Conservation (phyloP, 35 echinoderm and acorn worm genomes). For the Ophioderma brevispina region DNA sequence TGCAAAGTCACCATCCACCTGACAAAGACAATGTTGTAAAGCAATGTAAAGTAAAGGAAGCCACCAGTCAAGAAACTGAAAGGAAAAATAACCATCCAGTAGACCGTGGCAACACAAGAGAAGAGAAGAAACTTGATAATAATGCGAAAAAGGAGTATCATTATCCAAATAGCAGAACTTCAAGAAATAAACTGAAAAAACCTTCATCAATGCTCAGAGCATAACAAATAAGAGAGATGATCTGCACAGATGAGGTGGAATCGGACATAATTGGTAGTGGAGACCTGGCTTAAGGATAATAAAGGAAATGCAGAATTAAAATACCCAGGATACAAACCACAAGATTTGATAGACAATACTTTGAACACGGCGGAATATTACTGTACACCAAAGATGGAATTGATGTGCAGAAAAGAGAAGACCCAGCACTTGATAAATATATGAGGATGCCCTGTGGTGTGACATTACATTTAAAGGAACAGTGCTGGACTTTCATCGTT, state of each 20-base stretch:
- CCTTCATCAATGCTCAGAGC: background rate
- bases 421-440: too few relatives aligned
- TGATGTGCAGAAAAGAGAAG: background rate
- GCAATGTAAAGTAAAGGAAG: too few relatives aligned
- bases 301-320: background rate
- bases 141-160: background rate
- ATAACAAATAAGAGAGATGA: background rate
- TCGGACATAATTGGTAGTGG: background rate
- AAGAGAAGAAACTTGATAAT: background rate
- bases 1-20: too few relatives aligned
- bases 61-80: too few relatives aligned
- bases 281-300: background rate
- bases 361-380: background rate
- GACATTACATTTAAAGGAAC: background rate
- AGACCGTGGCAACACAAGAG: too few relatives aligned
- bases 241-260: background rate
- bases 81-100: too few relatives aligned
- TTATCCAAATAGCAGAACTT: background rate
- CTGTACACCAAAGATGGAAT: background rate
- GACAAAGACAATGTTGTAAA: too few relatives aligned
- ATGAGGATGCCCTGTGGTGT: background rate
- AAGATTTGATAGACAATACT: background rate
- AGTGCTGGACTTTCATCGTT: background rate
- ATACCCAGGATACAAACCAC: background rate
- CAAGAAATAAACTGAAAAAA: background rate